Evolutionary conservation across 2,797 vertebrate species (phyloP), one percentile per base, ranked within the genome.

Genomic region (Leucoraja ocellata): DNA sequence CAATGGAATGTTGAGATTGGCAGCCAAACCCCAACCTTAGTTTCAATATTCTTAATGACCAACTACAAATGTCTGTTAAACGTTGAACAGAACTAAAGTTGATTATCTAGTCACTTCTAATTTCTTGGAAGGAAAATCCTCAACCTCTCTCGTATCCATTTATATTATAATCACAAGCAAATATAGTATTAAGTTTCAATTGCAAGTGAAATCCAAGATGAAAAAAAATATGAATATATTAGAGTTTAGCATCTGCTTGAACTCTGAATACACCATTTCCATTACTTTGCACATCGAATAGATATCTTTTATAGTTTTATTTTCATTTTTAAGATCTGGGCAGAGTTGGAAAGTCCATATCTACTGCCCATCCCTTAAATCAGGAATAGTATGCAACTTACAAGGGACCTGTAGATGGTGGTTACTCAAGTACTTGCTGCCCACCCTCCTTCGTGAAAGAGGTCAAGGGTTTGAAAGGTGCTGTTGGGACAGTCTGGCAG

Each of bases 61-160:
- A 61, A 18, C 28, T 65, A 25, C 68, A 71, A 71, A 71, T 71
- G 86, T 36, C 32, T 91, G 86, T 65, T 68, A 71, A 36, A 25
- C 28, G 46, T 14, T 84, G 21, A 84, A 61, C 9, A 84, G 25
- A 46, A 84, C 23, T 2, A 21, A 84, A 28, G 54, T n/a, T 84
- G 81, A 61, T 36, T 61, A 25, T 84, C 25, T 23, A 13, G 25
- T 76, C 4, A 80, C 54, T 28, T 54, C 81, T 58, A 46, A 61
- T 58, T 84, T 84, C 81, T 84, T 61, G 81, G 54, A 84, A 58
- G 80, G 80, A 83, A 61, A 25, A 58, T 54, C 81, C 54, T 84
- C 81, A 61, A 58, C 36, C 32, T 71, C 32, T 71, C 86, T 9
- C 54, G 11, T 32, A 5, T 18, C 6, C 63, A n/a, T 71, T 91